These are phyloP conservation scores for Alouatta caraya DNA, from an alignment of 2,797 vertebrate species.

Conservation along the genomic window DNA sequence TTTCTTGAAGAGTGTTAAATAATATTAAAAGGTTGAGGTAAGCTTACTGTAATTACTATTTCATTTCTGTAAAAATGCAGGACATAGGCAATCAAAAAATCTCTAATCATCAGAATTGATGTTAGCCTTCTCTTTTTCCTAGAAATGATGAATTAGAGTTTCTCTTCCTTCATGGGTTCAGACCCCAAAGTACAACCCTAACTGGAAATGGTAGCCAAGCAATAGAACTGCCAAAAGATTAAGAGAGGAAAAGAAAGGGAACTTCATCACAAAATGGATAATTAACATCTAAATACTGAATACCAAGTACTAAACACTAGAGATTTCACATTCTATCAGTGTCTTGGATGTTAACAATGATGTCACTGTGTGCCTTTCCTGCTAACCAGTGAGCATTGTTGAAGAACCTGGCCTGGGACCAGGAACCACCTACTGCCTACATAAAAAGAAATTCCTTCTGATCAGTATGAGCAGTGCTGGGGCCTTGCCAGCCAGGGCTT, in stretches of 20 bases:
- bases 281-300: constrained; percentile 53
- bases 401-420: not conserved
- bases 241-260: constrained; percentile 36
- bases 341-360: constrained; percentile 22
- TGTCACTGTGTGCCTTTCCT: not conserved
- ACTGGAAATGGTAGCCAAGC: constrained; percentile 40
- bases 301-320: not conserved
- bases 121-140: not conserved
- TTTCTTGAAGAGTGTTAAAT: constrained; percentile 3
- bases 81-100: not conserved
- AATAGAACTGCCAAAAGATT: constrained; percentile 50
- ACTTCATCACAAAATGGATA: constrained; percentile 43
- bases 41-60: constrained; percentile 34
- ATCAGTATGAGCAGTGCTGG: not conserved
- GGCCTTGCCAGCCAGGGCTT: not conserved
- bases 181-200: not conserved
- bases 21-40: not conserved
- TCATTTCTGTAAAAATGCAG: constrained; percentile 29
- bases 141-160: constrained; percentile 40
- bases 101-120: not conserved
- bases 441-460: constrained; percentile 8
- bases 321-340: constrained; percentile 12
- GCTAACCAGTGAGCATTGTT: not conserved
- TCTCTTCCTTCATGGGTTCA: constrained; percentile 42
- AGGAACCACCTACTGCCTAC: not conserved